Conservation (phyloP, 1,140 invertebrate genomes). For the Drosophila sechellia region DNA sequence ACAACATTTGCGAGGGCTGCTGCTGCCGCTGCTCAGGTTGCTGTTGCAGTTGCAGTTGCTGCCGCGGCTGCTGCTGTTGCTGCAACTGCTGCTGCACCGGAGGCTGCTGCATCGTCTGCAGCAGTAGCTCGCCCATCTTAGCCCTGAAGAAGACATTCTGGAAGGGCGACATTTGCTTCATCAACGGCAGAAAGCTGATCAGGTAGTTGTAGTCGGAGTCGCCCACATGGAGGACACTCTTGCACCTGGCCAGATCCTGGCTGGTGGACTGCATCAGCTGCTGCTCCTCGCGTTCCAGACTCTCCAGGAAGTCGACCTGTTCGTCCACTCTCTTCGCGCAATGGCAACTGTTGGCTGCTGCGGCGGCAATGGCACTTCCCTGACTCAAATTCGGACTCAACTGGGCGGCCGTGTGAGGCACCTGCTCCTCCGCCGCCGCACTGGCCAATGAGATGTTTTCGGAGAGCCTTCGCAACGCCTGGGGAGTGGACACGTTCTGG, state of each 20-base stretch:
- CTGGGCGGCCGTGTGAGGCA: not conserved
- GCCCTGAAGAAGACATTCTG: constrained; percentile 78
- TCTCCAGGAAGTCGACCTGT: constrained; percentile 74
- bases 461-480: constrained; percentile 69
- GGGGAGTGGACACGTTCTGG: constrained; percentile 66
- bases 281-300: constrained; percentile 71
- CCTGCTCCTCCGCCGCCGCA: constrained; percentile 63
- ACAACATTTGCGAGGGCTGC: constrained; percentile 67
- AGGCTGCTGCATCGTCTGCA: constrained; percentile 69
- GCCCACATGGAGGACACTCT: constrained; percentile 68
- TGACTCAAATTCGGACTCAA: not conserved
- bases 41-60: constrained; percentile 20
- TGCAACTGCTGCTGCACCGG: constrained; percentile 28
- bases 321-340: constrained; percentile 77
- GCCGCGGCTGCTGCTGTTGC: constrained; percentile 26
- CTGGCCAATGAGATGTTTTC: constrained; percentile 69
- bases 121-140: constrained; percentile 73
- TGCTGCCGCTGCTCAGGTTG: constrained; percentile 14
- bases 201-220: constrained; percentile 81
- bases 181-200: constrained; percentile 76
- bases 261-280: constrained; percentile 78
- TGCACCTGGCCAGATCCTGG: constrained; percentile 70
- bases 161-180: constrained; percentile 77
- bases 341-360: constrained; percentile 61
- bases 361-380: constrained; percentile 41